These are phyloP conservation scores for Chionodraco myersi DNA, from an alignment of 2,113 vertebrate genomes.

Conservation along the genomic window DNA sequence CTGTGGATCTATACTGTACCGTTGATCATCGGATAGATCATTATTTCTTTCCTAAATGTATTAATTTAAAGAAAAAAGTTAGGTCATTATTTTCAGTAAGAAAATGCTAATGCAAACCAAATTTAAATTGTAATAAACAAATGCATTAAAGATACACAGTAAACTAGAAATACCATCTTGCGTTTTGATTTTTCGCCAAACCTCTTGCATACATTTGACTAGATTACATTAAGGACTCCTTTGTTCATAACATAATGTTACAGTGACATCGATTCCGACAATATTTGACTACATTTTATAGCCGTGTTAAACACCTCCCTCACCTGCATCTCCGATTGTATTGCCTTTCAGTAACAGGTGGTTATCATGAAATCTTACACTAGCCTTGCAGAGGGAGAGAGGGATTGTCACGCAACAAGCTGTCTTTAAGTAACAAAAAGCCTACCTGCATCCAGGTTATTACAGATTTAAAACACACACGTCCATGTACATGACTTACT, in stretches of 20 bases:
- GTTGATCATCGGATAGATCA: not conserved
- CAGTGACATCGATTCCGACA: not conserved
- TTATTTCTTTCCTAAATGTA: not conserved
- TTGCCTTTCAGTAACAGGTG: not conserved
- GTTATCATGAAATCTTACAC: conserved; percentile 43
- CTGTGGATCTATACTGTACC: not conserved
- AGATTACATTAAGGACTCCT: not conserved
- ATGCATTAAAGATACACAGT: no score
- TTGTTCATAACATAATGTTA: not conserved
- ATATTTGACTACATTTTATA: conserved; percentile 4
- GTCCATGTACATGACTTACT: not conserved
- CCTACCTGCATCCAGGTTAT: not conserved
- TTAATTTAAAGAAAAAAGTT: not conserved
- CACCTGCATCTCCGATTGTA: conserved; percentile 16
- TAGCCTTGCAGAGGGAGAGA: not conserved
- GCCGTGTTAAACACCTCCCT: conserved; percentile 9
- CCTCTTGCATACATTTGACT: no score
- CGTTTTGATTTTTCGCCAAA: not conserved
- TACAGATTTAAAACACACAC: not conserved
- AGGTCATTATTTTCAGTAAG: no score
- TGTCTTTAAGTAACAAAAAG: not conserved
- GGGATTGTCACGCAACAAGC: conserved; percentile 13
- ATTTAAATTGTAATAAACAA: no score
- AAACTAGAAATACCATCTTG: not conserved
- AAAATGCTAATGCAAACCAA: no score